Percentiles rank a stretch among this genome's conserved stretches.
Evolutionary conservation across 2,888 invertebrate species (phyloP).

Genomic region (Xestia ashworthii): DNA sequence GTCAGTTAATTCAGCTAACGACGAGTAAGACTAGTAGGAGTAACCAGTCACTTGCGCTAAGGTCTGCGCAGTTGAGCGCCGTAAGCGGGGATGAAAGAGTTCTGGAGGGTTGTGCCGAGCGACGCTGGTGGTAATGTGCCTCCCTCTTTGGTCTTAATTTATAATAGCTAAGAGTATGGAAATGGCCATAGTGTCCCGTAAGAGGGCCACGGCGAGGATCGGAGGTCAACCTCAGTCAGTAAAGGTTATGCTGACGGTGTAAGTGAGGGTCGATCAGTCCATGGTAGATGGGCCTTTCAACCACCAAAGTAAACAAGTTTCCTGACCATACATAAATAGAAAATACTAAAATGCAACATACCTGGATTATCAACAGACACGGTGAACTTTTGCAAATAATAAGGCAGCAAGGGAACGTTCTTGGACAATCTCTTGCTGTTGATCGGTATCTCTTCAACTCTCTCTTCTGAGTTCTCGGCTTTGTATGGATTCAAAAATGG

Average conservation of each 20-base stretch:
- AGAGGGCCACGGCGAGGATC: too few relatives aligned
- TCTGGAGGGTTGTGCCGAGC: too few relatives aligned
- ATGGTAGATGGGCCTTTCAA: not conserved
- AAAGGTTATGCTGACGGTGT: not conserved
- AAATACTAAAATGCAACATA: conserved; percentile 42
- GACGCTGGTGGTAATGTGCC: too few relatives aligned
- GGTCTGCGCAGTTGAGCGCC: too few relatives aligned
- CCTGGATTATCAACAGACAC: conserved; percentile 74
- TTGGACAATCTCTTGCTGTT: conserved; percentile 78
- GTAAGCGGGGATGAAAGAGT: too few relatives aligned
- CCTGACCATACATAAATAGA: not conserved
- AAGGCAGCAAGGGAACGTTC: conserved; percentile 81
- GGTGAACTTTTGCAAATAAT: conserved; percentile 82
- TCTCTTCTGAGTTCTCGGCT: conserved; percentile 63
- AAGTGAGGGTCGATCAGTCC: too few relatives aligned
- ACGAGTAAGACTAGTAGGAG: too few relatives aligned
- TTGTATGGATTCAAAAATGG: conserved; percentile 75
- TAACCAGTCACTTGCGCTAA: too few relatives aligned
- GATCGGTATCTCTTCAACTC: conserved; percentile 72
- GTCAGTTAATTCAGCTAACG: too few relatives aligned
- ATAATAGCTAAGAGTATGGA: too few relatives aligned
- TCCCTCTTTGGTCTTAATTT: too few relatives aligned
- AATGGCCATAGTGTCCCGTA: too few relatives aligned
- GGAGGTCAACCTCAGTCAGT: not conserved
- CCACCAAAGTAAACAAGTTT: not conserved